Conservation (phyloP, 1,140 invertebrate genomes). For the Temnothorax nylanderi region DNA sequence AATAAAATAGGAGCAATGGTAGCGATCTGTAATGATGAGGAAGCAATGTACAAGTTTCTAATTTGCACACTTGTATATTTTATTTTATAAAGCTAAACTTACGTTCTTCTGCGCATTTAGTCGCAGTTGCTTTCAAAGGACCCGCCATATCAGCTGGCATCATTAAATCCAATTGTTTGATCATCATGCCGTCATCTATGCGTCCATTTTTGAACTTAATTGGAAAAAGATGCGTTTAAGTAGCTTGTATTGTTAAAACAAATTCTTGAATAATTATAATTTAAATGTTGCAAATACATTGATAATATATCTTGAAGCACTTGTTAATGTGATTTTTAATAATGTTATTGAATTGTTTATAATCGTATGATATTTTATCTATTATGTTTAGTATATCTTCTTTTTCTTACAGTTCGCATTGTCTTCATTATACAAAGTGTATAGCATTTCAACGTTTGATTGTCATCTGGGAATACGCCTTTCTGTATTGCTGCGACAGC, state of each 20-base stretch:
- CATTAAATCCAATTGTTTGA: conserved; percentile 67
- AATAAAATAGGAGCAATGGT: too few species aligned
- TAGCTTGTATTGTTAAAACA: neutral
- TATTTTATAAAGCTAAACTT: conserved; percentile 27
- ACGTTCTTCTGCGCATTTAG: conserved; percentile 46
- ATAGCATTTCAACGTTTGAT: conserved; percentile 64
- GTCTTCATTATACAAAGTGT: conserved; percentile 68
- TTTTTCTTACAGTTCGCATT: conserved; percentile 69
- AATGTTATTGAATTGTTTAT: neutral
- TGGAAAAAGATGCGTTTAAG: neutral
- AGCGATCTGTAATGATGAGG: too few species aligned
- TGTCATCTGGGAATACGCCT: conserved; percentile 63
- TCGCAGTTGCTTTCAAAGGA: conserved; percentile 9
- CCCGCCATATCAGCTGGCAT: conserved; percentile 31
- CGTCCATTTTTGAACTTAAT: conserved; percentile 61
- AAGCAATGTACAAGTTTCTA: too few species aligned
- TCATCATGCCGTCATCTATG: conserved; percentile 39
- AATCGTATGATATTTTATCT: neutral
- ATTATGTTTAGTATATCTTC: neutral
- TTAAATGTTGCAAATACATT: neutral
- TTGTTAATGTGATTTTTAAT: neutral
- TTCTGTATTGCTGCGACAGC: conserved; percentile 28
- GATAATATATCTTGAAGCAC: neutral
- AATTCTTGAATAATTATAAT: neutral
- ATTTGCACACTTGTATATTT: too few species aligned